These are phyloP conservation scores for Thunnus thynnus DNA, from an alignment of 2,113 vertebrate species.

Conservation along the genomic window DNA sequence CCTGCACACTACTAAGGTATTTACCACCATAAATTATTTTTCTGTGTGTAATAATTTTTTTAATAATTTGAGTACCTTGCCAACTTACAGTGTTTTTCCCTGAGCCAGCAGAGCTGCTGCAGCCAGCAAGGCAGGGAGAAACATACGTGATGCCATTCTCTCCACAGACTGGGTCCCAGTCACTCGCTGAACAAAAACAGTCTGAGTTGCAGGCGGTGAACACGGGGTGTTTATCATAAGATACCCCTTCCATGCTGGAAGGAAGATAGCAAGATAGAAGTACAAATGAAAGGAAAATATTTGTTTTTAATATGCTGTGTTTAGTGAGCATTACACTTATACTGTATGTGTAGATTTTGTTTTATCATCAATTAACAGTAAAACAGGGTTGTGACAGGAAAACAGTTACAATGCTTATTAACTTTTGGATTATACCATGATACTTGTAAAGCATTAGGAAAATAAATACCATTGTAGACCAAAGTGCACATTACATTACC, in stretches of 20 bases:
- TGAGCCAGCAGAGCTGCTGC: constrained; percentile 83
- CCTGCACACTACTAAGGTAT: not conserved
- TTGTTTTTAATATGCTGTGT: not conserved
- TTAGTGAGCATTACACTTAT: no score
- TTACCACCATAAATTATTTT: not conserved
- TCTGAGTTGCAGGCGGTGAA: constrained; percentile 85
- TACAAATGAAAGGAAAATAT: constrained; percentile 2
- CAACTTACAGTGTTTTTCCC: constrained; percentile 87
- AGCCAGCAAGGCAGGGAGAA: constrained; percentile 94
- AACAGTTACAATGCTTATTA: no score
- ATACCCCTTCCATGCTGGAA: constrained; percentile 64
- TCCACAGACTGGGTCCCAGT: constrained; percentile 95
- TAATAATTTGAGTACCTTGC: not conserved
- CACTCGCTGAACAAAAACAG: constrained; percentile 85
- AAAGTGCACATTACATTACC: not conserved
- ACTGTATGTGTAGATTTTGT: no score
- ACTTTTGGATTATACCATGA: no score
- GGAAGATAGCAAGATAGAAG: constrained; percentile 8
- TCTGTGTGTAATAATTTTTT: not conserved
- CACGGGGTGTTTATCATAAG: constrained; percentile 71
- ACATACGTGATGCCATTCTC: constrained; percentile 89
- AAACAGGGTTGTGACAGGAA: no score
- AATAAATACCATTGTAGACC: not conserved
- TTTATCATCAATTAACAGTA: no score
- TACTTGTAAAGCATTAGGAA: not conserved